Conservation (phyloP, 2,888 invertebrate species). For the Lampropteryx suffumata region DNA sequence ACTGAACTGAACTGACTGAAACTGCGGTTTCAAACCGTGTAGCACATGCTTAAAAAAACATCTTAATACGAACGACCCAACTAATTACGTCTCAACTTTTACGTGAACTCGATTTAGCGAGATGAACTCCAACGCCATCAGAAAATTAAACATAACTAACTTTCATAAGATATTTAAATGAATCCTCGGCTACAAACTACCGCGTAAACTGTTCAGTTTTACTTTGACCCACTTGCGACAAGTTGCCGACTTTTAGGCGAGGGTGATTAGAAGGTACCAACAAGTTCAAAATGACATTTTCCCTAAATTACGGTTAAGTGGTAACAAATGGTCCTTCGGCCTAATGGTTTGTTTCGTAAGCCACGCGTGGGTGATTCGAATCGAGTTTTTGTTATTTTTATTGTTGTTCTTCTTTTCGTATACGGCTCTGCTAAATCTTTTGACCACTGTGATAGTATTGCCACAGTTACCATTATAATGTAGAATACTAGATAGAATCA, state of each 20-base stretch:
- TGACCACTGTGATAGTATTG: neutral
- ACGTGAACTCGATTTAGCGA: conserved; percentile 22
- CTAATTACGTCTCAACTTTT: conserved; percentile 12
- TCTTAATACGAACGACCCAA: neutral
- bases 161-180: conserved; percentile 34
- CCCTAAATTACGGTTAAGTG: conserved; percentile 29
- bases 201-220: conserved; percentile 33
- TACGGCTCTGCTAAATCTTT: conserved; percentile 1
- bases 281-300: conserved; percentile 31
- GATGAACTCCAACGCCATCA: conserved; percentile 24
- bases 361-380: conserved; percentile 11
- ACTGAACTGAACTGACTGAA: too few relatives aligned
- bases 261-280: conserved; percentile 30
- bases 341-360: conserved; percentile 27
- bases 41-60: too few relatives aligned
- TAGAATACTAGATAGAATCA: too few relatives aligned
- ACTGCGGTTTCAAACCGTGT: too few relatives aligned
- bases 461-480: neutral
- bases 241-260: conserved; percentile 31
- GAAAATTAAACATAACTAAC: conserved; percentile 28
- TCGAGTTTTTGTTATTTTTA: conserved; percentile 15
- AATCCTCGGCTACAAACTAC: conserved; percentile 30
- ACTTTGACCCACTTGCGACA: conserved; percentile 32
- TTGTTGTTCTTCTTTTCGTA: conserved; percentile 13
- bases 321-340: conserved; percentile 24